Base-by-base conservation (phyloP, 2,113 vertebrate genomes). In the Ochotona curzoniae region DNA sequence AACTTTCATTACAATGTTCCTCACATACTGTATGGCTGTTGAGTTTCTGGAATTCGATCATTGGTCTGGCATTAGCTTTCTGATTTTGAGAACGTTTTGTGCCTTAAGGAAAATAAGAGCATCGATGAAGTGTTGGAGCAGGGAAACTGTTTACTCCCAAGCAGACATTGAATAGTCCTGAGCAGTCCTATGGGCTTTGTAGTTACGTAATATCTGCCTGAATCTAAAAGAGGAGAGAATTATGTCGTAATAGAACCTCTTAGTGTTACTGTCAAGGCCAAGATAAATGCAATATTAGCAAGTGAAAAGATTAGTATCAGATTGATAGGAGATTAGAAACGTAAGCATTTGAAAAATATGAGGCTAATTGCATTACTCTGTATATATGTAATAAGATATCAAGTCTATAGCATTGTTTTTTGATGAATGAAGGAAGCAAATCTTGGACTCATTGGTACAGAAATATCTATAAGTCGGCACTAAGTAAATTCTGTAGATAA, bases 351-450 rank as follows among this genome's bases (percentile, higher is more conserved):
- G 6, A 35, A 91, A 91, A 86, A 38, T 64, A 70, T 35, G 30
- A 5, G 82, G 69, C 74, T 75, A 69, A 91, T 64, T 17, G 49
- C 83, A 76, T 49, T 70, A 94, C 78, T 82, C 64, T 84, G 25
- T 23, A 84, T 18, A 90, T n/a, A 76, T 54, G 51, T 32, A 90
- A 64, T 66, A 57, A 82, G 91, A 86, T 86, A 61, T 5, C 30
- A 88, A 32, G 12, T 79, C 7, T 71, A 79, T 47, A n/a, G 2
- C 69, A 71, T 71, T 71, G n/a, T 71, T 71, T 20, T 23, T 54
- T 78, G 9, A 92, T 93, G 35, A 87, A 63, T 47, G 64, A 76
- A 95, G 66, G 21, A 84, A 87, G 85, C 92, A 73, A 87, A 92
- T 76, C 51, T 92, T 35, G 70, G 14, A 95, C 17, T 69, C 54